Conservation (phyloP, 2,113 vertebrate genomes). For the Eudyptes chrysolophus region DNA sequence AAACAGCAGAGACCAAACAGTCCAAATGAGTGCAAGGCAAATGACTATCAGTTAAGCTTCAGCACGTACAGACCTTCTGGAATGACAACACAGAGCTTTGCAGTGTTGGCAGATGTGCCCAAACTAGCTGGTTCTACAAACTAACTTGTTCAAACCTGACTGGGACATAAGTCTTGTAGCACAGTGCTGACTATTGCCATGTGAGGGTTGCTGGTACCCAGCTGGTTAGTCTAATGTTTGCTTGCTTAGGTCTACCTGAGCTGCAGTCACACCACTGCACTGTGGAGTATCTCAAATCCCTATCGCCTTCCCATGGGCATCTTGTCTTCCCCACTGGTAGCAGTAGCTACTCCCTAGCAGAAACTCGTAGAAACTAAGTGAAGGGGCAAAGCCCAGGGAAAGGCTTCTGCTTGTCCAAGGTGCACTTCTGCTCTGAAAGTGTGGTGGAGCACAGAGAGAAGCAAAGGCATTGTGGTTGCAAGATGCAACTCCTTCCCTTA, state of each 20-base stretch:
- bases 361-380: not conserved
- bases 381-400: not conserved
- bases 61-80: not conserved
- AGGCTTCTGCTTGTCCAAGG: not conserved
- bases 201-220: not conserved
- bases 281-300: not conserved
- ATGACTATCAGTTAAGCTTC: not conserved
- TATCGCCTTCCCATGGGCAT: not conserved
- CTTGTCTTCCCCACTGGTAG: not conserved
- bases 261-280: not conserved
- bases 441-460: not conserved
- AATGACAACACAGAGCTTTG: not conserved
- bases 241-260: not conserved
- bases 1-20: not conserved
- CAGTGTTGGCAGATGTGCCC: not conserved
- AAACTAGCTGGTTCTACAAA: not conserved
- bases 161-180: not conserved
- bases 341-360: not conserved
- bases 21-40: not conserved
- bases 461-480: not conserved
- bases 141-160: not conserved
- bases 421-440: not conserved
- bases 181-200: not conserved
- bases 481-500: not conserved
- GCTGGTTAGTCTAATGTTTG: not conserved